Conservation (phyloP, 1,140 invertebrate species). For the Procambarus virginalis region DNA sequence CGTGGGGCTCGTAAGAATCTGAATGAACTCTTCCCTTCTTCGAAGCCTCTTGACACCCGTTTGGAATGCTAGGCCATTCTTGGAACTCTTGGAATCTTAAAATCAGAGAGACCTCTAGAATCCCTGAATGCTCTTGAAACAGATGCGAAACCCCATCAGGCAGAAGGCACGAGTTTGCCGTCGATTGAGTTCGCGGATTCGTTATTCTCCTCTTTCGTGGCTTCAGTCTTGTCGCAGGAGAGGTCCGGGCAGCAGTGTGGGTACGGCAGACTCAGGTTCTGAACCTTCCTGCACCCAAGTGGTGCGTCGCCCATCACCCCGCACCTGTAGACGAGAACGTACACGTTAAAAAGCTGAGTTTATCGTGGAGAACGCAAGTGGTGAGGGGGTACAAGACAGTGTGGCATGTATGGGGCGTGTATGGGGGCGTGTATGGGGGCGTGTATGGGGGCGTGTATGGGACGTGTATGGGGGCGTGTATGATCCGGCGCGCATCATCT, state of each 20-base stretch:
- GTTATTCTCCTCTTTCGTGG: conserved; percentile 11
- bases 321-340: conserved; percentile 8
- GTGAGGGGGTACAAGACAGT: too few species aligned
- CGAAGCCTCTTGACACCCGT: too few species aligned
- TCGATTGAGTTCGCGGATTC: conserved; percentile 22
- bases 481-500: too few species aligned
- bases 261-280: conserved; percentile 29
- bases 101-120: too few species aligned
- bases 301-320: not conserved
- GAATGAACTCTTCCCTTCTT: too few species aligned
- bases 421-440: too few species aligned
- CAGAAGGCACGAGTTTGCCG: not conserved
- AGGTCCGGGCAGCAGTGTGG: conserved; percentile 32
- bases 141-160: too few species aligned
- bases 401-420: too few species aligned
- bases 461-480: too few species aligned
- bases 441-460: too few species aligned
- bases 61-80: not conserved
- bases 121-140: too few species aligned
- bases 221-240: not conserved
- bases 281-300: not conserved
- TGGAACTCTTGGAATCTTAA: not conserved
- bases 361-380: too few species aligned
- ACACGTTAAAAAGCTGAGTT: not conserved
- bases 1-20: not conserved